Evolutionary conservation across 2,888 invertebrate genomes (phyloP).

Genomic region (Stratiomys singularior): DNA sequence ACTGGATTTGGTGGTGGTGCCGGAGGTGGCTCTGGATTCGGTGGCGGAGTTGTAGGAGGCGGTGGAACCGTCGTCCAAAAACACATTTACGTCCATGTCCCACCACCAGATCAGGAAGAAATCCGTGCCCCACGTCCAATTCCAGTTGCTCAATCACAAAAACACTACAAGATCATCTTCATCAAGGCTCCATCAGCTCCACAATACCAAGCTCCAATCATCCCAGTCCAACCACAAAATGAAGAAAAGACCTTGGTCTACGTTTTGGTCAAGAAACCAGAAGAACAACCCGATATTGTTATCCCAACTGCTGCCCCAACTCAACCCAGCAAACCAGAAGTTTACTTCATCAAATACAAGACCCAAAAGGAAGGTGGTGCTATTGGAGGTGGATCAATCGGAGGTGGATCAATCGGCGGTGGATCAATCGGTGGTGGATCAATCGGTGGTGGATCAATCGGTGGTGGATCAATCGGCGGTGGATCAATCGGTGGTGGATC

Average conservation of each 20-base stretch:
- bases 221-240: conserved; percentile 82
- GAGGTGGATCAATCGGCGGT: conserved; percentile 49
- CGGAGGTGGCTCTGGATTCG: conserved; percentile 53
- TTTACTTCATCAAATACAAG: conserved; percentile 79
- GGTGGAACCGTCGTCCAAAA: conserved; percentile 75
- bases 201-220: conserved; percentile 82
- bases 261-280: conserved; percentile 88
- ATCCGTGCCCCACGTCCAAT: conserved; percentile 74
- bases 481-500: conserved; percentile 55
- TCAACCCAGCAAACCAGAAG: conserved; percentile 88
- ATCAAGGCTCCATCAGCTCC: conserved; percentile 90
- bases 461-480: conserved; percentile 51
- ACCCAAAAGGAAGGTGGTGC: conserved; percentile 59
- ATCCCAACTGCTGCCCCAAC: conserved; percentile 83
- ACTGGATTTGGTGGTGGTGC: conserved; percentile 54
- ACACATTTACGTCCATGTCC: conserved; percentile 90
- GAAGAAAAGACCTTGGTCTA: conserved; percentile 90
- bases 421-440: conserved; percentile 49
- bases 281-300: conserved; percentile 82
- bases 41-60: conserved; percentile 57
- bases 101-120: conserved; percentile 86
- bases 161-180: conserved; percentile 93
- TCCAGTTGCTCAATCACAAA: conserved; percentile 79
- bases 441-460: conserved; percentile 47
- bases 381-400: conserved; percentile 48